Base-by-base conservation (phyloP, 2,888 invertebrate species). In the Papilio gigon region DNA sequence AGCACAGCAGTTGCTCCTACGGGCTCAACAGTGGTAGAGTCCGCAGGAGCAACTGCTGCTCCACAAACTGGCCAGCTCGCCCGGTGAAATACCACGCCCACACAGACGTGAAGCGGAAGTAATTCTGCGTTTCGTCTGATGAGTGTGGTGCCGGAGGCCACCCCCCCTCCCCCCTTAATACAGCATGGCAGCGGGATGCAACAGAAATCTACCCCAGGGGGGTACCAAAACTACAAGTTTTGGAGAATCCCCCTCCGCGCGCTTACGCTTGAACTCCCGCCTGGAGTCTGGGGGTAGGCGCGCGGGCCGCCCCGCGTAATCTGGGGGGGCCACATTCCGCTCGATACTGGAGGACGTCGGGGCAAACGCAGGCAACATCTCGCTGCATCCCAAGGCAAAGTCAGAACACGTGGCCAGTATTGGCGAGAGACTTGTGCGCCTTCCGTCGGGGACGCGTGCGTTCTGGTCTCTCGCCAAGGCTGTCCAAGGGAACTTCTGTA, bases 401-500 rank as follows among this genome's bases (percentile, higher is more conserved):
- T 67, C 65, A 3, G 47, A 67, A 62, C 62, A 65, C 65, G 61
- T 42, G 42, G 17, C 17, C 5, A 42, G 42, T 8, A 17, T 42
- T n/a, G 42, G 42, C 17, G 42, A 42, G 42, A 42, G 42, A 17
- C 42, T 42, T 5, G n/a, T 42, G 17, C 42, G n/a, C n/a, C n/a
- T n/a, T n/a, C n/a, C n/a, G n/a, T n/a, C n/a, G n/a, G n/a, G 40
- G 40, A 40, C 40, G 2, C 61, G 64, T 35, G 64, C 40, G 4
- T 71, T 71, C 40, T 68, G 71, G 69, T 66, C 67, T 20, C 67
- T 37, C 27, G 60, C 60, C 60, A 71, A 67, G 14, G 62, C 70
- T 62, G 65, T 69, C 27, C 53, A 53, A 37, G 59, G n/a, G n/a
- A 65, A 50, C 25, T 35, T 63, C 20, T 17, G 30, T 20, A n/a